Percentiles rank a stretch among this genome's conserved stretches.
Evolutionary conservation across 2,113 vertebrate genomes (phyloP).

Genomic region (Ursus arctos): DNA sequence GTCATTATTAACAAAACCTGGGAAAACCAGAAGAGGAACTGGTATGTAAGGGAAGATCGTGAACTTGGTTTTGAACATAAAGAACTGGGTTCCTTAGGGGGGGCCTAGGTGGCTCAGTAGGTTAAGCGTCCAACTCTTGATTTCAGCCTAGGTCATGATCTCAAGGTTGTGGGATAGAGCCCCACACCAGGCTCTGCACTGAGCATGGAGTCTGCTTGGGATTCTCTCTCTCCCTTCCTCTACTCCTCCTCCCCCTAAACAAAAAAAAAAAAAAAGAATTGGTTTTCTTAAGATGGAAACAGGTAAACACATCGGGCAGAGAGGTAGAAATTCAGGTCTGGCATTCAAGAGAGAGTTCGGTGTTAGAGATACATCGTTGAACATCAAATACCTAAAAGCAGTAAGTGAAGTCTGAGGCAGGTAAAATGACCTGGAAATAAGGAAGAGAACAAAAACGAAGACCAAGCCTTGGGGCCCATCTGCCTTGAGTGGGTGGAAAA

Average conservation of each 20-base stretch:
- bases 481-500: neutral
- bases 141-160: neutral
- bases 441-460: neutral
- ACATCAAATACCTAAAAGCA: neutral
- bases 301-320: neutral
- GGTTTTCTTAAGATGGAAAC: neutral
- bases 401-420: neutral
- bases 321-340: neutral
- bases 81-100: neutral
- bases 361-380: neutral
- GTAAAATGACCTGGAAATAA: neutral
- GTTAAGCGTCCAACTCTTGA: neutral
- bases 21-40: neutral
- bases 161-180: neutral
- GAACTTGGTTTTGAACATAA: neutral
- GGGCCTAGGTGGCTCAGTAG: neutral
- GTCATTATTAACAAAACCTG: neutral
- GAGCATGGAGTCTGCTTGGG: neutral
- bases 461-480: neutral
- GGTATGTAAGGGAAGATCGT: neutral
- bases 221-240: neutral
- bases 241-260: neutral
- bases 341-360: neutral
- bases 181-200: neutral
- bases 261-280: neutral